phyloP scores from a whole-genome alignment of 2,113 vertebrate species.

The Panurus biarmicus region DNA sequence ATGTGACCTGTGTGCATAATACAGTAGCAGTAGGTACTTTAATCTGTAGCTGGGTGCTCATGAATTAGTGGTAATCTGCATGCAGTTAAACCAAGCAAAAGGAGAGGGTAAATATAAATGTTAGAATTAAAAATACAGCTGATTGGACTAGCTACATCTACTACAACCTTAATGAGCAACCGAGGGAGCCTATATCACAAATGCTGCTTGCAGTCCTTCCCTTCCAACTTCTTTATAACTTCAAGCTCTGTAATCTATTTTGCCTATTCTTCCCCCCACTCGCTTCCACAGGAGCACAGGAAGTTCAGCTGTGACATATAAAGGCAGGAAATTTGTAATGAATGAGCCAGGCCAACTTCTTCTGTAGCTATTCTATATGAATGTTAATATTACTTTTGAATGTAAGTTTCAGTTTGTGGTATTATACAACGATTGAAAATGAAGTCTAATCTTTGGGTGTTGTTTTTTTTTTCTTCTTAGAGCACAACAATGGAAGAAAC shows the following conservation, averaged over 20 bases:
- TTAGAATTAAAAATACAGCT: not conserved
- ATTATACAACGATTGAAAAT: not conserved
- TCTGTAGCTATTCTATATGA: not conserved
- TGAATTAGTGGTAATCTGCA: not conserved
- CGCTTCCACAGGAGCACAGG: constrained; percentile 28
- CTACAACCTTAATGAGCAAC: not conserved
- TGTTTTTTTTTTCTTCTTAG: constrained; percentile 66
- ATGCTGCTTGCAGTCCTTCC: not conserved
- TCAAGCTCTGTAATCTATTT: not conserved
- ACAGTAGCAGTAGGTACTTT: not conserved
- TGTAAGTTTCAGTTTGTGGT: not conserved
- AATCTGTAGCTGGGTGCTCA: not conserved
- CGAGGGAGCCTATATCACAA: not conserved
- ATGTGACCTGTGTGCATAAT: not conserved
- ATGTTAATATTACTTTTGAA: not conserved
- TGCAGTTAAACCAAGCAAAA: not conserved
- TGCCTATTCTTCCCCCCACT: not conserved
- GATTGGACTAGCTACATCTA: not conserved
- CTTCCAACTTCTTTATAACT: not conserved
- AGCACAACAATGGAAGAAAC: constrained; percentile 99
- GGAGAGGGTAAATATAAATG: not conserved
- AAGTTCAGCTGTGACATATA: constrained; percentile 35
- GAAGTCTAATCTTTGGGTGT: not conserved
- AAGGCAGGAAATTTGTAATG: constrained; percentile 22
- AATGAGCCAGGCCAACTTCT: not conserved